Conservation (phyloP, 64 coral and sea anemone species). For the Dendrophyllia cribrosa region DNA sequence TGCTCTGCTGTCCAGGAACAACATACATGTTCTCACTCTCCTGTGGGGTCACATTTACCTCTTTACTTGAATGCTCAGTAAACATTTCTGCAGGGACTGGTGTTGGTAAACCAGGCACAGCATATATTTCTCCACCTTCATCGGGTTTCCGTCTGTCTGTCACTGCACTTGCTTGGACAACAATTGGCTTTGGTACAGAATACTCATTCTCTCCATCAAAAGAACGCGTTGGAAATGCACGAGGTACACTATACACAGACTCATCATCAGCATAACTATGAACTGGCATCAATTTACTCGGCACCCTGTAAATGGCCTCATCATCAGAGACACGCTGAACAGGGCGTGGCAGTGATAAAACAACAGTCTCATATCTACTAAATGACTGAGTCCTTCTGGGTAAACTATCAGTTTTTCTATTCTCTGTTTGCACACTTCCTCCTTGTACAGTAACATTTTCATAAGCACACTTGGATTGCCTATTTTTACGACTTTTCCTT, state of each 20-base stretch:
- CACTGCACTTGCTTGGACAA: neutral
- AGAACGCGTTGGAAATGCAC: neutral
- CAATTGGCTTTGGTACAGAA: slow-evolving; percentile 22
- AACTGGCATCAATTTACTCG: slow-evolving; percentile 5
- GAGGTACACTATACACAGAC: slow-evolving; percentile 55
- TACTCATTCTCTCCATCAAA: neutral
- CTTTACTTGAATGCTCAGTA: neutral
- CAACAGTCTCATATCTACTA: slow-evolving; percentile 17
- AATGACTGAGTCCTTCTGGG: neutral
- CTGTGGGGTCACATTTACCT: too few species aligned
- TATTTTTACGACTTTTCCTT: slow-evolving; percentile 33
- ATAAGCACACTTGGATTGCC: slow-evolving; percentile 28
- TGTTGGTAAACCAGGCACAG: neutral
- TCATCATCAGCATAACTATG: neutral
- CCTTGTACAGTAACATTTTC: slow-evolving; percentile 22
- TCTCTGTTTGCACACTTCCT: slow-evolving; percentile 11
- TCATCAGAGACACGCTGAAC: slow-evolving; percentile 42
- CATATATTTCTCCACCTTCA: slow-evolving; percentile 32
- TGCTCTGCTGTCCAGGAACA: neutral
- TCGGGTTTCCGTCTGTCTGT: neutral
- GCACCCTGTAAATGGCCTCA: slow-evolving; percentile 36
- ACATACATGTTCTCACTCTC: neutral
- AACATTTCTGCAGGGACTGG: slow-evolving; percentile 15
- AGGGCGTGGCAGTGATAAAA: neutral
- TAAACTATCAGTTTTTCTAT: neutral